These are phyloP conservation scores for Octodon degus DNA, from an alignment of 2,113 vertebrate genomes.

Conservation along the genomic window DNA sequence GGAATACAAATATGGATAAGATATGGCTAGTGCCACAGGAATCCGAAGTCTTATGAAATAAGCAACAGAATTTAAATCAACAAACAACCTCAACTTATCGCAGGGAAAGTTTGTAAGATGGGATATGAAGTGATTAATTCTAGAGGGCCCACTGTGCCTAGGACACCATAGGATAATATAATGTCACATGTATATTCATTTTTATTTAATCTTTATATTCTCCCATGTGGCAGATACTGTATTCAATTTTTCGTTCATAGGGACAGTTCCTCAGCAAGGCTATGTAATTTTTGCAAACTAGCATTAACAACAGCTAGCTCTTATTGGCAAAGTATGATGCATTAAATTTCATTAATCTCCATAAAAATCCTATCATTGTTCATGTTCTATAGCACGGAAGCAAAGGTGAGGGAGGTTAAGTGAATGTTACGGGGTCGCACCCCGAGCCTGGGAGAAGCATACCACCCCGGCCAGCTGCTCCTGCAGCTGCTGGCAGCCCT, in stretches of 20 bases:
- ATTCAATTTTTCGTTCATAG: background rate
- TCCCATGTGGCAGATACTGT: background rate
- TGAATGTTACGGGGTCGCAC: background rate
- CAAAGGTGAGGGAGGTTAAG: background rate
- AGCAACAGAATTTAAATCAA: constrained; percentile 30
- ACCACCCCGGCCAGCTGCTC: background rate
- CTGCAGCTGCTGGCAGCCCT: background rate
- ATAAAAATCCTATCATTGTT: constrained; percentile 33
- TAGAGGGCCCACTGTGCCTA: background rate
- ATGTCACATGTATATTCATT: background rate
- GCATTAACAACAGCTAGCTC: background rate
- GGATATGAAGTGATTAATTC: constrained; percentile 9
- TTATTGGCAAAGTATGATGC: background rate
- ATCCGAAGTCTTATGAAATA: background rate
- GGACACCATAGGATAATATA: background rate
- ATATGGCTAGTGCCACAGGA: background rate
- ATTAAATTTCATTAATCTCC: constrained; percentile 32
- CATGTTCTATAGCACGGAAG: background rate
- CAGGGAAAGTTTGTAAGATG: constrained; percentile 7
- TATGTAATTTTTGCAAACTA: constrained; percentile 18
- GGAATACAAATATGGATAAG: background rate
- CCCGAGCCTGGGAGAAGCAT: background rate
- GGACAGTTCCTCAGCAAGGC: background rate
- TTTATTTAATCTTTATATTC: background rate
- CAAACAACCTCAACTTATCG: constrained; percentile 10